A percentile compares a stretch with the other conserved stretches of the same genome.
These are phyloP conservation scores for Nasonia longicornis DNA, from an alignment of 1,140 invertebrate genomes.

Conservation along the genomic window DNA sequence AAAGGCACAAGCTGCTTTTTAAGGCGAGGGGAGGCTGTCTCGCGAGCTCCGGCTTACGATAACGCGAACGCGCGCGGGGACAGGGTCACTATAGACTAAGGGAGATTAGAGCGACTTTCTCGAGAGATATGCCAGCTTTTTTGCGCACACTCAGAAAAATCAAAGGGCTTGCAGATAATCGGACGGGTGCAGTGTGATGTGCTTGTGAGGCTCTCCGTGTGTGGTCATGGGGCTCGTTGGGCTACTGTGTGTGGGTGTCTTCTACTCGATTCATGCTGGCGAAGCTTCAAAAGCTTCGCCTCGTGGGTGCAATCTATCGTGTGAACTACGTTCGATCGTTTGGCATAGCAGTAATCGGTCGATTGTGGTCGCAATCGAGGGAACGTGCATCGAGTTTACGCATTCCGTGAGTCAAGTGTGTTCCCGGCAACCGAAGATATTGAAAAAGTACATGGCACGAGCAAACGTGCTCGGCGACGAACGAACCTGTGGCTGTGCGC, in stretches of 20 bases:
- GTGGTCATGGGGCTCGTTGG: too few species aligned
- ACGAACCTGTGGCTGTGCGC: slow-evolving; percentile 74
- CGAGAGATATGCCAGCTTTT: not conserved
- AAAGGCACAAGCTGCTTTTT: slow-evolving; percentile 23
- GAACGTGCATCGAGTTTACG: not conserved
- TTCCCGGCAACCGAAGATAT: not conserved
- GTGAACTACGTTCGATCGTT: too few species aligned
- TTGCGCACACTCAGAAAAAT: slow-evolving; percentile 12
- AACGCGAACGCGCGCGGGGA: not conserved
- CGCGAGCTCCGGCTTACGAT: not conserved
- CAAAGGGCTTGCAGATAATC: slow-evolving; percentile 2
- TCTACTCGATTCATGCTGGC: too few species aligned
- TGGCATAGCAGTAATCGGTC: too few species aligned
- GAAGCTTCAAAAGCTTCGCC: too few species aligned
- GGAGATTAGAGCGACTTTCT: not conserved
- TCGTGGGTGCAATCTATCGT: too few species aligned
- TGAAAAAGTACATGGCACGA: not conserved
- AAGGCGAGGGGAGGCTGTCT: not conserved
- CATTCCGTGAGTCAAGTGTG: not conserved
- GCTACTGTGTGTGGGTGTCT: too few species aligned
- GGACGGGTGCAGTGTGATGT: not conserved
- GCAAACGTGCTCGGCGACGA: not conserved
- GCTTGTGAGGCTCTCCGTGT: too few species aligned
- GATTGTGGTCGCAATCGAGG: too few species aligned
- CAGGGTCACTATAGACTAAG: slow-evolving; percentile 22